A percentile compares a stretch with the other conserved stretches of the same genome.
These are phyloP conservation scores for Mohoua ochrocephala DNA, from an alignment of 2,113 vertebrate species.

Conservation along the genomic window DNA sequence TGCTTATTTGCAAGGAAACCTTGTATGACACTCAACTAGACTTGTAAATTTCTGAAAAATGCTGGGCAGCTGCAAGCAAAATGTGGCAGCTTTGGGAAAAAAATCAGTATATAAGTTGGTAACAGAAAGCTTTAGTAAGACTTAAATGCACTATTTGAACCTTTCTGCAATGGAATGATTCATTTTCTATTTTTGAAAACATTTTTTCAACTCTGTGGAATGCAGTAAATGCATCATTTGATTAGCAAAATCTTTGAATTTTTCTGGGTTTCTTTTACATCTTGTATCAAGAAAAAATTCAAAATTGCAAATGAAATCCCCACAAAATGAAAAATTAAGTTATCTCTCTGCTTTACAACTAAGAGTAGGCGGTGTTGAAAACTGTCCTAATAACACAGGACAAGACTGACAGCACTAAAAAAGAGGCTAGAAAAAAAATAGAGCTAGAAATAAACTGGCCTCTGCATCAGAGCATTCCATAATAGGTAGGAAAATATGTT, in stretches of 20 bases:
- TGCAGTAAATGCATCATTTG: not conserved
- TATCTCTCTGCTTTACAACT: constrained; percentile 7
- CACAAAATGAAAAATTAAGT: not conserved
- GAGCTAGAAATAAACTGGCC: constrained; percentile 48
- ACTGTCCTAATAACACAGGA: constrained; percentile 45
- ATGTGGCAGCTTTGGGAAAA: not conserved
- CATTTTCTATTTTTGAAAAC: not conserved
- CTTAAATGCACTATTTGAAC: not conserved
- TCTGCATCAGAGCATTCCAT: constrained; percentile 6
- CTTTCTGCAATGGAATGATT: not conserved
- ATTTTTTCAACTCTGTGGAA: not conserved
- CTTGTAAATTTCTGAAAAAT: not conserved
- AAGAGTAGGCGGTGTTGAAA: constrained; percentile 9
- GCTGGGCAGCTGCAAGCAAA: not conserved
- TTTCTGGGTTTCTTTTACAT: not conserved
- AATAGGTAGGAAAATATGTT: constrained; percentile 42
- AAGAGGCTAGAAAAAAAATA: not conserved
- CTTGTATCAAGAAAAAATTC: not conserved
- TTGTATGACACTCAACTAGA: not conserved
- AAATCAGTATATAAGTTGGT: not conserved
- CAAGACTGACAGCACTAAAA: constrained; percentile 43
- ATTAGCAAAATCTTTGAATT: not conserved
- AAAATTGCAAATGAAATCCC: not conserved
- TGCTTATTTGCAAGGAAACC: not conserved
- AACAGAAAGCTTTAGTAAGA: not conserved